A percentile compares a stretch with the other conserved stretches of the same genome.
Evolutionary conservation across 2,797 vertebrate genomes (phyloP).

Genomic region (Macropodus opercularis): DNA sequence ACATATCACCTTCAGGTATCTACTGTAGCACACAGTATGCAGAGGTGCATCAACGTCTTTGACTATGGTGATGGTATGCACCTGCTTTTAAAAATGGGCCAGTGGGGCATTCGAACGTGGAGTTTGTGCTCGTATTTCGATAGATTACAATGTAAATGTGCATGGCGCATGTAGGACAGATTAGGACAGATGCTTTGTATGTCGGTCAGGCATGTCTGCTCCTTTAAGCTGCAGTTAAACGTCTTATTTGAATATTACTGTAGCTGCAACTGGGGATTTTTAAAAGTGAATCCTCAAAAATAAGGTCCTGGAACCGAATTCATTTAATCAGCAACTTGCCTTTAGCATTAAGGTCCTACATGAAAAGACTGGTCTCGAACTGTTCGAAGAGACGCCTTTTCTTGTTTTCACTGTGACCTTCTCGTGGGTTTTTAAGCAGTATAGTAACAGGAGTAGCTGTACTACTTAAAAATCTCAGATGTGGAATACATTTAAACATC

Average conservation of each 20-base stretch:
- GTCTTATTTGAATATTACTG: background rate
- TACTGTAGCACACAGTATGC: conserved; percentile 17
- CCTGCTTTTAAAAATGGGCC: background rate
- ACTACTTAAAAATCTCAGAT: background rate
- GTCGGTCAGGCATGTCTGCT: background rate
- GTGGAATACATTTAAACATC: conserved; percentile 1
- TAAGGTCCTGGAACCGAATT: background rate
- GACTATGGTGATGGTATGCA: background rate
- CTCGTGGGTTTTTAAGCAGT: background rate
- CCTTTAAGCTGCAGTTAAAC: background rate
- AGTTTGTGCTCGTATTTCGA: conserved; percentile 4
- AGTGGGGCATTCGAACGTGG: background rate
- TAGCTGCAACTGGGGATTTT: background rate
- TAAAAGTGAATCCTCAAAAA: background rate
- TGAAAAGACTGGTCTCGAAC: background rate
- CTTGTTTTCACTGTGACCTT: background rate
- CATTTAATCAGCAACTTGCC: background rate
- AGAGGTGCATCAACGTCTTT: background rate
- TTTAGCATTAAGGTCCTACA: background rate
- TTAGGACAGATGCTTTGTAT: background rate
- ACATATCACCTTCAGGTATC: conserved; percentile 37
- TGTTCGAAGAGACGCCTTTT: background rate
- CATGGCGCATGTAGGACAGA: background rate
- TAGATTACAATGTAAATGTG: conserved; percentile 1
- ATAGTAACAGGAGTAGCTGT: background rate